Evolutionary conservation across 2,797 vertebrate species (phyloP), one percentile per base, ranked within the genome.

Genomic region (Sylvia borin): DNA sequence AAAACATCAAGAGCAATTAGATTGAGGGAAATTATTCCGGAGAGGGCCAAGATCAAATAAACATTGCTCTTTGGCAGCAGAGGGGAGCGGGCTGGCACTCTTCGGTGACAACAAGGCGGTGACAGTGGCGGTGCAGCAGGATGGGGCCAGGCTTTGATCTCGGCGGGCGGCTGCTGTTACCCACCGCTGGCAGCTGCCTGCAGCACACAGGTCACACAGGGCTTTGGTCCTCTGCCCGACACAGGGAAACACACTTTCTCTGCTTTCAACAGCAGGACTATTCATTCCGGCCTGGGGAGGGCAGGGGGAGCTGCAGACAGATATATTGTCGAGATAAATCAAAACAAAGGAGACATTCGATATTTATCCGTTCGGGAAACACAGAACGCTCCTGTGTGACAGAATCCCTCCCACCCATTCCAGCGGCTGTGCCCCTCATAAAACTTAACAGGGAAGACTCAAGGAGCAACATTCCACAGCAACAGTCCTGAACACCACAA

Each of bases 1-100:
- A 79, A 91, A 95, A 97, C 95, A 97, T 97, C 96, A 97, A 97
- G 97, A 96, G 96, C 96, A 96, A 97, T 97, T 96, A 96, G 91
- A 96, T 95, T 96, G 90, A 95, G 92, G 15, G 80, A 97, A 97
- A 96, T 97, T 97, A 97, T 96, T 97, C 97, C 96, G 95, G 93
- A 95, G 95, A 96, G 95, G 96, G 93, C 71, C 91, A 50, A 97
- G 97, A 97, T 97, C 97, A 98, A 97, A 98, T 96, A 96, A 96
- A 96, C 91, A 94, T 88, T 94, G 94, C 97, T 93, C 91, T 94
- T 95, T 83, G 93, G 78, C 88, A 48, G 94, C 93, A 95, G 84
- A 95, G 91, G 88, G 86, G 84, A 96, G 6, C 62, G 4, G 76
- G 66, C 58, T 92, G 64, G 66, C 51, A n/a, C 76, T 85, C 94